phyloP scores from a whole-genome alignment of 2,888 invertebrate species.

The Xestia xanthographa region DNA sequence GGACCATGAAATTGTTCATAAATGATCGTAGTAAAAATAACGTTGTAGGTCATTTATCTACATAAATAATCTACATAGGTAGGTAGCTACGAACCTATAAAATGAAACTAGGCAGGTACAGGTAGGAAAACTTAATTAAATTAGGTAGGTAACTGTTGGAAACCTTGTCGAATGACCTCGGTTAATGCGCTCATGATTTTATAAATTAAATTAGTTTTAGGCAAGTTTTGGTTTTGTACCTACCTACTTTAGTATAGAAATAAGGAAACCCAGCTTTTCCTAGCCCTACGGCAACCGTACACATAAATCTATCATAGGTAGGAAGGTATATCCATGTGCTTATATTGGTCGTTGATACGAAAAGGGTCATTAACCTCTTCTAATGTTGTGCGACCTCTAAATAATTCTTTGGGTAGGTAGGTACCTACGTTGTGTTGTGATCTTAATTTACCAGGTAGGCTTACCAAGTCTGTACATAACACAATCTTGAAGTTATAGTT shows the following conservation, averaged over 20 bases:
- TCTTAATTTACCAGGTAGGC: no score
- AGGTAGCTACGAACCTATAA: no score
- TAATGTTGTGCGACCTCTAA: slow-evolving; percentile 7
- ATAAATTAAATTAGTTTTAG: neutral
- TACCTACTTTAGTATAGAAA: neutral
- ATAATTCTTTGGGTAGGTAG: neutral
- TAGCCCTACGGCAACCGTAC: neutral
- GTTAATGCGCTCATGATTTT: neutral
- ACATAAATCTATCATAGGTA: neutral
- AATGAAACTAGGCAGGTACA: neutral
- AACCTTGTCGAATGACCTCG: slow-evolving; percentile 7
- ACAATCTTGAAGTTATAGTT: neutral
- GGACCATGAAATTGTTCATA: neutral
- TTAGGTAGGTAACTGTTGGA: neutral
- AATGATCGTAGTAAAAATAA: neutral
- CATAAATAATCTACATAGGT: no score
- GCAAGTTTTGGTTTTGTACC: neutral
- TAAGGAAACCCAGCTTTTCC: neutral
- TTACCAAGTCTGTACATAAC: neutral
- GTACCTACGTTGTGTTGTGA: no score
- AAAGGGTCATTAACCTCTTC: slow-evolving; percentile 20
- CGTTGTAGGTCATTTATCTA: no score
- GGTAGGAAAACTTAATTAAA: neutral
- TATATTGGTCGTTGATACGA: slow-evolving; percentile 16
- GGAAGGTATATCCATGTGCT: neutral